These are phyloP conservation scores for Leiothrix lutea DNA, from an alignment of 2,113 vertebrate species.

Conservation along the genomic window DNA sequence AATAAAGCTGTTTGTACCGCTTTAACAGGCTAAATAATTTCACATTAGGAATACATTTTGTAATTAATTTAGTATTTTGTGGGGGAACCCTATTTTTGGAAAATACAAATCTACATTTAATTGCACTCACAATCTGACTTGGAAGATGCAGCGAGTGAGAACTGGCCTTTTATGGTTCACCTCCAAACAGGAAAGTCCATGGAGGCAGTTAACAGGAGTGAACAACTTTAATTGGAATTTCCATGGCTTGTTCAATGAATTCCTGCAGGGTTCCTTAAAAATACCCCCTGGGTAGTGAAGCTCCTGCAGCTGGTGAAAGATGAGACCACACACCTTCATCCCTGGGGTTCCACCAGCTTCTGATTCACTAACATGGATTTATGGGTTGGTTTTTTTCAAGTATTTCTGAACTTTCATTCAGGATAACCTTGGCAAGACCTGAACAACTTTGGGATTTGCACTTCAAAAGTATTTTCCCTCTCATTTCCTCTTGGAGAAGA, in stretches of 20 bases:
- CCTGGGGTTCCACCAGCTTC: background rate
- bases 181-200: background rate
- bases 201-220: background rate
- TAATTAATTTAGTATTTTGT: background rate
- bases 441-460: background rate
- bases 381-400: background rate
- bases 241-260: background rate
- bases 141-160: background rate
- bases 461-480: background rate
- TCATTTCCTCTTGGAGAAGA: background rate
- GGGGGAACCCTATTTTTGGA: background rate
- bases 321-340: background rate
- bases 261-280: background rate
- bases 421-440: background rate
- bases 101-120: background rate
- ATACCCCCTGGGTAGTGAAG: background rate
- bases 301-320: background rate
- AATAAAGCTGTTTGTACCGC: constrained; percentile 16
- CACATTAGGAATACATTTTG: background rate
- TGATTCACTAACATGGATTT: background rate
- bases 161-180: background rate
- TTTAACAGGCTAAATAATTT: constrained; percentile 30
- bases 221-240: background rate
- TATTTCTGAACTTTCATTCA: background rate
- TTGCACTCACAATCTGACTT: background rate